Evolutionary conservation across 2,888 invertebrate genomes (phyloP).

Genomic region (Amphimallon solstitiale): DNA sequence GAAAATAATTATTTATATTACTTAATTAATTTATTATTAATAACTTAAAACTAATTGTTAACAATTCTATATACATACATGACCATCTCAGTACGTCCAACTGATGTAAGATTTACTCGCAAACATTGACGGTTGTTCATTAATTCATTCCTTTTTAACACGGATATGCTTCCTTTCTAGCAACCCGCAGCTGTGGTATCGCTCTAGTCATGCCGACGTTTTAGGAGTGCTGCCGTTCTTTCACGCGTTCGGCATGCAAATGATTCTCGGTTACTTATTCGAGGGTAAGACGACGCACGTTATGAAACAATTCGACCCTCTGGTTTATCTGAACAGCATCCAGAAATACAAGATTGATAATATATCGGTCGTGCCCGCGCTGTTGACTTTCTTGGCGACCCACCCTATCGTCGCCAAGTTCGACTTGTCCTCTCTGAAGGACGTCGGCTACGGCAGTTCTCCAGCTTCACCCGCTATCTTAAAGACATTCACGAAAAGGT

Average conservation of each 20-base stretch:
- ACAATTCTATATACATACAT: no score
- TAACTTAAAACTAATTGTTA: no score
- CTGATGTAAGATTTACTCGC: no score
- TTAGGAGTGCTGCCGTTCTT: constrained; percentile 50
- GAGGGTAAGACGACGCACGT: constrained; percentile 46
- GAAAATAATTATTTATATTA: no score
- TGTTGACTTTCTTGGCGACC: constrained; percentile 65
- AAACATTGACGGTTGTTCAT: no score
- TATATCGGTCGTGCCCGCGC: constrained; percentile 64
- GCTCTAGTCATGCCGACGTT: background rate
- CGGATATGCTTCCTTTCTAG: background rate
- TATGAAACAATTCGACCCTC: constrained; percentile 72
- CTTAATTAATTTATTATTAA: no score
- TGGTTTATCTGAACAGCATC: constrained; percentile 73
- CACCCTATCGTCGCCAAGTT: constrained; percentile 61
- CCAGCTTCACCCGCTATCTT: constrained; percentile 70
- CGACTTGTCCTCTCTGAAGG: constrained; percentile 62
- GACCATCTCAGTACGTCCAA: no score
- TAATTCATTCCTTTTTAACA: background rate
- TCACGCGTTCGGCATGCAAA: constrained; percentile 50
- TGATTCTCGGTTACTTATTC: constrained; percentile 46
- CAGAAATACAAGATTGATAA: constrained; percentile 64
- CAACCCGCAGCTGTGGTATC: background rate
- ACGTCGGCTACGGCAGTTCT: constrained; percentile 63
- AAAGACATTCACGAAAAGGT: constrained; percentile 16